A percentile compares a stretch with the other conserved stretches of the same genome.
Conservation (phyloP, 2,888 invertebrate genomes). For the Lamproptera curius region DNA sequence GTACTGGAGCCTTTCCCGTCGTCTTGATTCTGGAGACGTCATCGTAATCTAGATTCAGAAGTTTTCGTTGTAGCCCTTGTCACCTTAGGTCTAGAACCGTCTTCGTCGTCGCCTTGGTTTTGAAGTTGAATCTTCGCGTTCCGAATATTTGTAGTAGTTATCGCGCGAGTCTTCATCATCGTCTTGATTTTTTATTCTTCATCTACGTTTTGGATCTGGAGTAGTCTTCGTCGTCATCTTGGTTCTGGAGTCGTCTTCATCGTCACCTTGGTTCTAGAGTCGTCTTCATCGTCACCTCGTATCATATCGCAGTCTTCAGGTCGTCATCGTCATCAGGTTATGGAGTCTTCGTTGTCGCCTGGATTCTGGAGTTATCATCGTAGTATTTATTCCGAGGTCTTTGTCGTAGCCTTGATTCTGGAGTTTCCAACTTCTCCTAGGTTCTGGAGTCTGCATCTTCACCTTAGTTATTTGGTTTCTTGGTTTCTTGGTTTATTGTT, state of each 20-base stretch:
- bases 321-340: slow-evolving; percentile 4
- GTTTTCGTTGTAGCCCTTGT: slow-evolving; percentile 15
- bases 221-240: too few species aligned
- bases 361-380: background rate
- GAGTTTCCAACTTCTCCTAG: background rate
- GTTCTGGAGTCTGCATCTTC: slow-evolving; percentile 6
- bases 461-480: too few species aligned
- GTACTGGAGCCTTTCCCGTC: slow-evolving; percentile 5
- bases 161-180: slow-evolving; percentile 9
- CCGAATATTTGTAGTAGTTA: background rate
- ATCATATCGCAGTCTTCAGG: slow-evolving; percentile 17
- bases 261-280: too few species aligned
- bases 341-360: too few species aligned
- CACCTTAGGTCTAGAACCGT: slow-evolving; percentile 5
- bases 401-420: slow-evolving; percentile 16
- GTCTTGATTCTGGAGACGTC: slow-evolving; percentile 16
- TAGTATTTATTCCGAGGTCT: background rate
- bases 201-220: too few species aligned
- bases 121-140: too few species aligned
- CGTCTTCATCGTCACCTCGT: too few species aligned
- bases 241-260: too few species aligned
- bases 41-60: slow-evolving; percentile 6
- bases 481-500: too few species aligned
- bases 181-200: background rate
- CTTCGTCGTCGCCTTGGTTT: slow-evolving; percentile 4